phyloP scores from a whole-genome alignment of 2,888 invertebrate species.

The Piscicola geometra region DNA sequence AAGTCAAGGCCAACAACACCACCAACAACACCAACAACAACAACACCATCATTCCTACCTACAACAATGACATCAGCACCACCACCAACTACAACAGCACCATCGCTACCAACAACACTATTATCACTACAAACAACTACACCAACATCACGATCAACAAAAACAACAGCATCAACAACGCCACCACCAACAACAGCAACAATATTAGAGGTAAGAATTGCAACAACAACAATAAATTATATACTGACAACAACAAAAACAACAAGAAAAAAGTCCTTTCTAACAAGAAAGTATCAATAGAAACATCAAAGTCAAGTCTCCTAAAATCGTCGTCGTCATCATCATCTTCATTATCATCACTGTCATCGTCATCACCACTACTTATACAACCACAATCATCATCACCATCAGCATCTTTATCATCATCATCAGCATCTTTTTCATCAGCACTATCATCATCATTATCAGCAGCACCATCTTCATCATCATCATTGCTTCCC shows the following conservation, averaged over 20 bases:
- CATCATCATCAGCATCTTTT: too few species aligned
- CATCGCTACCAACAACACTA: background rate
- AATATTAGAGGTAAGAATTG: too few species aligned
- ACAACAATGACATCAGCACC: background rate
- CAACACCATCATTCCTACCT: background rate
- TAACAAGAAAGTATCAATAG: background rate
- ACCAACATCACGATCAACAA: background rate
- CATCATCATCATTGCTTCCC: conserved; percentile 47
- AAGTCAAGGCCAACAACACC: background rate
- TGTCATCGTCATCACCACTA: too few species aligned
- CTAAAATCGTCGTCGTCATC: background rate
- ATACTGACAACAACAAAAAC: background rate
- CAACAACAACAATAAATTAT: too few species aligned
- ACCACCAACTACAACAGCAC: background rate
- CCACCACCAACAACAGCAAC: conserved; percentile 10
- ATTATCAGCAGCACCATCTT: conserved; percentile 39
- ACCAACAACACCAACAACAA: background rate
- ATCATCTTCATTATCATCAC: too few species aligned
- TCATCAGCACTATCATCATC: too few species aligned
- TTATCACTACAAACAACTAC: background rate
- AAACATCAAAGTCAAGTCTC: too few species aligned
- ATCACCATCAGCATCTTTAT: too few species aligned
- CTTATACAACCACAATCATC: too few species aligned
- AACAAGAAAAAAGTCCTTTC: background rate
- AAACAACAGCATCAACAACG: background rate